Conservation (phyloP, 2,797 vertebrate genomes). For the Pangasius krempfi region DNA sequence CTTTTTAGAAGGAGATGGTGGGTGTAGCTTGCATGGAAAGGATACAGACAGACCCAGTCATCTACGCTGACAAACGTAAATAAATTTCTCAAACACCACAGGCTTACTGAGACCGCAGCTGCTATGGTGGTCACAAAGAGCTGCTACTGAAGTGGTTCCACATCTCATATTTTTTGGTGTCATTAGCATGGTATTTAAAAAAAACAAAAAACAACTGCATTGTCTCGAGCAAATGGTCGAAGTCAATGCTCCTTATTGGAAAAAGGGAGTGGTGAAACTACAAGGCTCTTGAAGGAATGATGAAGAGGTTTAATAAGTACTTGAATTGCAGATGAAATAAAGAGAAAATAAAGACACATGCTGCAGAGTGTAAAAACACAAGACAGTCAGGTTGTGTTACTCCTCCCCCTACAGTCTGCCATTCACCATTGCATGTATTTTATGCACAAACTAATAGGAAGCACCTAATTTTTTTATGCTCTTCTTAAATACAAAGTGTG, state of each 20-base stretch:
- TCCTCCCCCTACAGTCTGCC: slow-evolving; percentile 61
- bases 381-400: slow-evolving; percentile 47
- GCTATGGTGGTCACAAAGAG: neutral
- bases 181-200: neutral
- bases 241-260: slow-evolving; percentile 1
- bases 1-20: neutral
- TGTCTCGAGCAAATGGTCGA: neutral
- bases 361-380: neutral
- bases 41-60: neutral
- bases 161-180: neutral
- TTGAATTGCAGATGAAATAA: slow-evolving; percentile 18
- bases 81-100: neutral
- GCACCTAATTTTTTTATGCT: neutral
- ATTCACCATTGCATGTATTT: slow-evolving; percentile 8
- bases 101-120: neutral
- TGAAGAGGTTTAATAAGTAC: slow-evolving; percentile 36
- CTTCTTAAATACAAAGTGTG: neutral
- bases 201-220: neutral
- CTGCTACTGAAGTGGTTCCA: neutral
- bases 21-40: neutral
- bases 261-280: neutral
- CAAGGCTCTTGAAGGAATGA: slow-evolving; percentile 15
- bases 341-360: slow-evolving; percentile 26
- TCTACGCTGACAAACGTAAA: neutral
- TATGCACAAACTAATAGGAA: neutral